Evolutionary conservation across 2,888 invertebrate species (phyloP).

Genomic region (Neoaliturus tenellus): DNA sequence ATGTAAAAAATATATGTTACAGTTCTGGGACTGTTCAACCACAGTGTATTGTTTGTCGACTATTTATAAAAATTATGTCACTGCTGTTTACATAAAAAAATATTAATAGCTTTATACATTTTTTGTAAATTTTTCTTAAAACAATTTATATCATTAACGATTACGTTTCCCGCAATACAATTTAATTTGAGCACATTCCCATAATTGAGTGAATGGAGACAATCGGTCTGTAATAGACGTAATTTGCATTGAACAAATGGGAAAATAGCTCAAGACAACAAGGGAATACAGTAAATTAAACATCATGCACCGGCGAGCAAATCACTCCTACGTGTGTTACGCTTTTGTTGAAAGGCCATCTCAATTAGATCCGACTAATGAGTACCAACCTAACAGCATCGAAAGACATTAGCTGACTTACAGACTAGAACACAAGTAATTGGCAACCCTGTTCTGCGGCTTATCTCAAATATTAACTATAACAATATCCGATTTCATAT

Average conservation of each 20-base stretch:
- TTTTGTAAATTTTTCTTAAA: no score
- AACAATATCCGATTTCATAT: background rate
- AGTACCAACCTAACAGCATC: conserved; percentile 24
- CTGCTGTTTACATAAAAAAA: no score
- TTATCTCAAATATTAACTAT: conserved; percentile 24
- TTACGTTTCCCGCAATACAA: background rate
- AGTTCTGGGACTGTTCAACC: no score
- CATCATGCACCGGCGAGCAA: background rate
- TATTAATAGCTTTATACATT: no score
- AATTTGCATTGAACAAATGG: background rate
- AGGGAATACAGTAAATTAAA: conserved; percentile 5
- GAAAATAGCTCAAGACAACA: background rate
- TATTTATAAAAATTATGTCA: no score
- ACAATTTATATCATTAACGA: no score
- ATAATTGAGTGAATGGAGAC: background rate
- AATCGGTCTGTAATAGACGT: background rate
- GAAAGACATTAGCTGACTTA: conserved; percentile 2
- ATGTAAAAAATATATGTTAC: no score
- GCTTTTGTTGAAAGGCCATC: conserved; percentile 26
- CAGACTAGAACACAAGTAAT: conserved; percentile 14
- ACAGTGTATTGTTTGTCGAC: no score
- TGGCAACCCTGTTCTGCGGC: background rate
- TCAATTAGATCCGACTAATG: conserved; percentile 23
- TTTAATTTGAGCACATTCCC: background rate
- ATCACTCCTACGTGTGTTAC: background rate